Base-by-base conservation (phyloP, 1,140 invertebrate species). In the Adelges cooleyi region DNA sequence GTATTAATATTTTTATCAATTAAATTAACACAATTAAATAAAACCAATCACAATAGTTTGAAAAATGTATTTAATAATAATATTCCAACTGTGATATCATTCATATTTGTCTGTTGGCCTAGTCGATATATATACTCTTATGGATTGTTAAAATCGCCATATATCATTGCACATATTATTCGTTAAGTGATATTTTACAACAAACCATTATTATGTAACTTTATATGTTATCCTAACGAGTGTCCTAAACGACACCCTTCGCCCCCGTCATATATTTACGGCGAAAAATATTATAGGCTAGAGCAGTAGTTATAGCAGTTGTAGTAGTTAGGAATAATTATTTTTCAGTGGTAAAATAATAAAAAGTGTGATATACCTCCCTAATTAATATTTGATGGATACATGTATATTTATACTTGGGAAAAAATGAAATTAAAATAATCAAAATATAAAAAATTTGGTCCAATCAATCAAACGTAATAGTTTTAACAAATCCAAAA, bases 41-140 rank as follows among this genome's bases (percentile, higher is more conserved):
- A 13, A 51, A 51, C 18, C 17, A 52, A 36, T 29, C n/a, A 11
- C 17, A 53, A 36, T 50, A 18, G 29, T 20, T 2, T 20, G 3
- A 20, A 15, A 29, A 20, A 38, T 38, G 36, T 54, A 23, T 59
- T 44, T 25, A 44, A 44, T 44, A 44, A 59, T 59, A 59, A 17
- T 59, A 59, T 23, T 44, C 53, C 53, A 44, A 59, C 53, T 59
- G 53, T 59, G 53, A 59, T 59, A 59, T 59, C n/a, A 59, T 59
- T 56, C 53, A 59, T n/a, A n/a, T 59, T 59, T 59, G n/a, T 59
- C 44, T 59, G 53, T 59, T 59, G 53, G 53, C 53, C 53, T 59
- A 59, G 53, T 59, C 53, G 53, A 27, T 42, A 27, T 59, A 23
- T 59, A 44, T 44, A 27, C 8, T 59, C 13, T 38, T 62, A 3